Evolutionary conservation across 2,888 invertebrate genomes (phyloP).

Genomic region (Melanostoma mellinum): DNA sequence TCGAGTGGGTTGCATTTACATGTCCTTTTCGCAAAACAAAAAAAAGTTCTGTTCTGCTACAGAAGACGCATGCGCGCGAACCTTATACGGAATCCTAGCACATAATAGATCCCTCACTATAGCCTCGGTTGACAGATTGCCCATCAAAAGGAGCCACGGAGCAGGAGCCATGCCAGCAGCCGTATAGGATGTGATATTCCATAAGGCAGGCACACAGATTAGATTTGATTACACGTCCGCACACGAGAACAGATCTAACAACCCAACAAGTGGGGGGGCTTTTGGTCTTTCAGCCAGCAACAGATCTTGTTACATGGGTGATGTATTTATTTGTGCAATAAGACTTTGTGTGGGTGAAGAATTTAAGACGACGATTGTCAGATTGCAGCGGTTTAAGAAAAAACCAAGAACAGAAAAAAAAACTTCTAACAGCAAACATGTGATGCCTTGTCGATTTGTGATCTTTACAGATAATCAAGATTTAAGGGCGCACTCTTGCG

Average conservation of each 20-base stretch:
- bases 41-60: conserved; percentile 25
- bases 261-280: background rate
- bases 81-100: conserved; percentile 62
- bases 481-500: conserved; percentile 21
- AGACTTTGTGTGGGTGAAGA: conserved; percentile 49
- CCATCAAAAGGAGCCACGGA: conserved; percentile 59
- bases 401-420: conserved; percentile 4
- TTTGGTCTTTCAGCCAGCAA: background rate
- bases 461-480: conserved; percentile 53
- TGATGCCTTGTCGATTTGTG: conserved; percentile 45
- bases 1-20: conserved; percentile 68
- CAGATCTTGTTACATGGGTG: conserved; percentile 53
- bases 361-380: conserved; percentile 38
- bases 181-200: conserved; percentile 53
- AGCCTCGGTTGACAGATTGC: conserved; percentile 70
- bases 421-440: conserved; percentile 12
- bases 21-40: conserved; percentile 50
- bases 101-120: conserved; percentile 71
- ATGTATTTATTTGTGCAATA: conserved; percentile 65
- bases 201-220: conserved; percentile 44
- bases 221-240: conserved; percentile 61
- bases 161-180: conserved; percentile 46
- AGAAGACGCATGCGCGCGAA: conserved; percentile 57
- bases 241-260: conserved; percentile 29
- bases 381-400: background rate